Conservation (phyloP, 2,113 vertebrate species). For the Brachyistius frenatus region DNA sequence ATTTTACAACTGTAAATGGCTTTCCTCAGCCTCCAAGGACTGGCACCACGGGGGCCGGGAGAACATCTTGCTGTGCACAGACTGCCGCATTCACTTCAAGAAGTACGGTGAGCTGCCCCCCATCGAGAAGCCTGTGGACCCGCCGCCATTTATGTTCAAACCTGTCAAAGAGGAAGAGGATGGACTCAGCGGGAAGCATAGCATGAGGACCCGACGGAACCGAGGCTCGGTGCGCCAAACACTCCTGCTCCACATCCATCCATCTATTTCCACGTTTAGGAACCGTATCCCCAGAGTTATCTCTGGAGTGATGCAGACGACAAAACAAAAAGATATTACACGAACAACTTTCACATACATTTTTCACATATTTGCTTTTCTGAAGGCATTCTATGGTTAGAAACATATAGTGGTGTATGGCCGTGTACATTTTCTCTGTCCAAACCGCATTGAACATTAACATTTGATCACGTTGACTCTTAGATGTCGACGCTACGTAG, state of each 20-base stretch:
- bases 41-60: conserved; percentile 99
- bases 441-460: background rate
- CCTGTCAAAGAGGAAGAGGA: conserved; percentile 99
- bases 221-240: conserved; percentile 91
- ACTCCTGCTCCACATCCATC: background rate
- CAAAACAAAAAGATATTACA: conserved; percentile 4
- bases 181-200: conserved; percentile 98
- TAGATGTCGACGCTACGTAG: conserved; percentile 99
- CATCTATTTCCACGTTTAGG: conserved; percentile 63
- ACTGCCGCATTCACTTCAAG: conserved; percentile 99
- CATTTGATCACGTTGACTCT: background rate
- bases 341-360: background rate
- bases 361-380: background rate
- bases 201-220: conserved; percentile 99
- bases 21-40: conserved; percentile 94
- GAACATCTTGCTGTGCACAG: conserved; percentile 96
- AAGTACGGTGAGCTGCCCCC: conserved; percentile 99
- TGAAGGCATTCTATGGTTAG: background rate
- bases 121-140: conserved; percentile 98
- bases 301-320: conserved; percentile 5
- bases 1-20: conserved; percentile 72
- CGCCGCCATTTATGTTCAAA: conserved; percentile 99
- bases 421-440: background rate
- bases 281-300: conserved; percentile 13
- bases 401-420: background rate